Evolutionary conservation across 2,888 invertebrate genomes (phyloP), one percentile per base, ranked within the genome.

Genomic region (Nemapogon koenigi): DNA sequence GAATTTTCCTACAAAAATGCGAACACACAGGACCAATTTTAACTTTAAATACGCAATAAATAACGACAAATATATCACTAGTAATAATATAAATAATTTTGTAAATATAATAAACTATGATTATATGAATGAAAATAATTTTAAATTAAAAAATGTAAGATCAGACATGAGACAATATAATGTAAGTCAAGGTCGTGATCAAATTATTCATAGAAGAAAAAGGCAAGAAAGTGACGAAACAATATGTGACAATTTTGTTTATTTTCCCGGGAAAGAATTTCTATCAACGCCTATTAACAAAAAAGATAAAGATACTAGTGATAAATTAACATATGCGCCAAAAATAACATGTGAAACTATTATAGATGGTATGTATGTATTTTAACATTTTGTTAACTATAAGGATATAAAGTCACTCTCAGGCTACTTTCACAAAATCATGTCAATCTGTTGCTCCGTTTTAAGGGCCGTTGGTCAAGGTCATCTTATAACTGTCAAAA

Each of bases 261-360:
- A 45, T 31, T 48, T 47, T 4, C 18, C 4, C 47, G 36, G 0
- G 43, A 49, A 1, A 49, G 50, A 4, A 2, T 43, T 46, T 8
- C 60, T 73, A 19, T 55, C 48, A 2, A 69, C 72, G 43, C 76
- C 76, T 59, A 62, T 35, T 39, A n/a, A n/a, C n/a, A n/a, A n/a
- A n/a, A n/a, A n/a, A n/a, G n/a, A n/a, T n/a, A n/a, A n/a, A n/a
- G n/a, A n/a, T n/a, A 54, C 52, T 32, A 53, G 47, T 1, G 58
- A 50, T 7, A 47, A 47, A 15, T 46, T 46, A 10, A 50, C 51
- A 16, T 75, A 75, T 37, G 60, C 57, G n/a, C 68, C 60, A 27
- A 57, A 61, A 27, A 49, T 55, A 6, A 54, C 66, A 38, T 76
- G 76, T 39, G 62, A 62, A 2, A 61, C 63, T 7, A 56, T 61